phyloP scores from a whole-genome alignment of 2,888 invertebrate species.

The Agrochola lota region DNA sequence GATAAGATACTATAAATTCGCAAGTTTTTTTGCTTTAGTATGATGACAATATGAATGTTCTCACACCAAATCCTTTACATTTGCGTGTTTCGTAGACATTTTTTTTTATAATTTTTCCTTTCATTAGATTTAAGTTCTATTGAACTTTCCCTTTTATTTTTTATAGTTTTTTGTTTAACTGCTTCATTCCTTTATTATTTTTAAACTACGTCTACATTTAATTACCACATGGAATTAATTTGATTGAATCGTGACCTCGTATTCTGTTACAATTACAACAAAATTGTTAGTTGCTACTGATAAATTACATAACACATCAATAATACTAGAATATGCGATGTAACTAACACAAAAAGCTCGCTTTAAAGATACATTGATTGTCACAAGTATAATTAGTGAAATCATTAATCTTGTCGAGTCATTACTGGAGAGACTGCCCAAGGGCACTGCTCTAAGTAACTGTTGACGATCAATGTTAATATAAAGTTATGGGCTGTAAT shows the following conservation, averaged over 20 bases:
- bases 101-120: constrained; percentile 31
- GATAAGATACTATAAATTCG: constrained; percentile 71
- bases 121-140: constrained; percentile 25
- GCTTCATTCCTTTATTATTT: constrained; percentile 34
- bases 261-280: constrained; percentile 58
- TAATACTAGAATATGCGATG: constrained; percentile 66
- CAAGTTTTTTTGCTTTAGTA: constrained; percentile 59
- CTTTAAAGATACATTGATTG: constrained; percentile 84
- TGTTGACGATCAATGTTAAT: constrained; percentile 85
- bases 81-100: constrained; percentile 30
- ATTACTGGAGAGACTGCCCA: constrained; percentile 85
- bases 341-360: constrained; percentile 78
- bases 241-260: constrained; percentile 36
- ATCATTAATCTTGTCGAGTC: constrained; percentile 87
- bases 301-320: constrained; percentile 65
- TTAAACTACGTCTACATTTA: constrained; percentile 16
- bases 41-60: constrained; percentile 64
- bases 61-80: constrained; percentile 57
- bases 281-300: constrained; percentile 60
- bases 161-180: constrained; percentile 20
- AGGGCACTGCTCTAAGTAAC: constrained; percentile 86
- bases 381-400: constrained; percentile 88
- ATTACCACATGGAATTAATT: constrained; percentile 20
- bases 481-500: constrained; percentile 84
- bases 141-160: constrained; percentile 7